A percentile compares a stretch with the other conserved stretches of the same genome.
Evolutionary conservation across 2,797 vertebrate species (phyloP).

Genomic region (Coregonus suidteri): DNA sequence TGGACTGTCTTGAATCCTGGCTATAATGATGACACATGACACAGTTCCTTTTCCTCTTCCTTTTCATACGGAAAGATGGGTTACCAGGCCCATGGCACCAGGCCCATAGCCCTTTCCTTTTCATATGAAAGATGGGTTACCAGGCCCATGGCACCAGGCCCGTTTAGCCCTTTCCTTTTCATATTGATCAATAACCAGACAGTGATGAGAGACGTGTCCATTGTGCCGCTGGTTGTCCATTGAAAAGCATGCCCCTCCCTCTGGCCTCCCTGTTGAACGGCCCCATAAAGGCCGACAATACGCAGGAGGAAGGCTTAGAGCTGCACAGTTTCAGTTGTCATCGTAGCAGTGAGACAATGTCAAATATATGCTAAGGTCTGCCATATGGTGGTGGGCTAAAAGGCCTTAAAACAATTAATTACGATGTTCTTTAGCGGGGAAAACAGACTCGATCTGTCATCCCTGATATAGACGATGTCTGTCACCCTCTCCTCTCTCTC

Average conservation of each 20-base stretch:
- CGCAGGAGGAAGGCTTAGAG: slow-evolving; percentile 24
- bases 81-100: slow-evolving; percentile 21
- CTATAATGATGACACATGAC: slow-evolving; percentile 36
- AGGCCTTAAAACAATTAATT: slow-evolving; percentile 47
- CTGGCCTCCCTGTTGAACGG: slow-evolving; percentile 11
- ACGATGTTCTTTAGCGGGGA: too few species aligned
- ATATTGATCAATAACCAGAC: slow-evolving; percentile 43
- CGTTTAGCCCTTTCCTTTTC: too few species aligned
- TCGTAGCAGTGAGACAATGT: slow-evolving; percentile 33
- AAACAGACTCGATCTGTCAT: too few species aligned
- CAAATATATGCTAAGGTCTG: slow-evolving; percentile 46
- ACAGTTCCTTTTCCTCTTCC: slow-evolving; percentile 17
- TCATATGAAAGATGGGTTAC: slow-evolving; percentile 3
- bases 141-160: slow-evolving; percentile 5
- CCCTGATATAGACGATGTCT: too few species aligned
- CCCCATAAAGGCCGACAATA: slow-evolving; percentile 17
- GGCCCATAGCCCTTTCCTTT: too few species aligned
- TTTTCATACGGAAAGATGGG: slow-evolving; percentile 41
- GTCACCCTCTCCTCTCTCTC: too few species aligned
- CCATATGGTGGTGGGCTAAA: slow-evolving; percentile 38
- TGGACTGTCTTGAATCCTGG: slow-evolving; percentile 31
- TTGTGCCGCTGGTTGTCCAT: slow-evolving; percentile 55
- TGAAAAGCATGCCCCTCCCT: slow-evolving; percentile 47
- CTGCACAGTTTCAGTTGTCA: slow-evolving; percentile 53
- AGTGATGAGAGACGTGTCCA: slow-evolving; percentile 61